Percentiles rank a stretch among this genome's conserved stretches.
phyloP scores from a whole-genome alignment of 2,797 vertebrate species.

The Hyperoplus lanceolatus region DNA sequence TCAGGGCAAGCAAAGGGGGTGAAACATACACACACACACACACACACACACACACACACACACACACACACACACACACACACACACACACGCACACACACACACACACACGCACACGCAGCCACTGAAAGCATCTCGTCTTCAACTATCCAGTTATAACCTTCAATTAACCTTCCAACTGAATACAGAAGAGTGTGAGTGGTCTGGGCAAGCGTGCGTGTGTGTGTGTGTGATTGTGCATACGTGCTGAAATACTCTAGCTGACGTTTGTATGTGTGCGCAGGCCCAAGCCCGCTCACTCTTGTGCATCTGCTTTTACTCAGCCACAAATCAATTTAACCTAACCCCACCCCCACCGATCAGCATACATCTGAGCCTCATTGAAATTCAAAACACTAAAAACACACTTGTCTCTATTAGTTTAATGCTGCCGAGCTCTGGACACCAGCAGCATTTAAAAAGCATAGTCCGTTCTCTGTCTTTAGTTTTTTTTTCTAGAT shows the following conservation, averaged over 20 bases:
- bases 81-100: conserved; percentile 35
- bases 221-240: conserved; percentile 67
- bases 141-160: conserved; percentile 75
- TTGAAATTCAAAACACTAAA: conserved; percentile 77
- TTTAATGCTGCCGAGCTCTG: conserved; percentile 51
- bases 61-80: conserved; percentile 38
- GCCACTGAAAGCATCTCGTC: conserved; percentile 66
- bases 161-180: conserved; percentile 85
- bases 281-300: conserved; percentile 19
- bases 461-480: not conserved
- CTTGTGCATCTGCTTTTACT: conserved; percentile 74
- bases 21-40: conserved; percentile 40
- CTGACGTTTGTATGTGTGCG: conserved; percentile 31
- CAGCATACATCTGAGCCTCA: conserved; percentile 55
- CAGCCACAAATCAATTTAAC: conserved; percentile 77
- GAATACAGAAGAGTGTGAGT: conserved; percentile 68
- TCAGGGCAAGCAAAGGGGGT: conserved; percentile 57
- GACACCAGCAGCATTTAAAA: conserved; percentile 38
- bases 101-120: conserved; percentile 37
- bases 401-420: conserved; percentile 74
- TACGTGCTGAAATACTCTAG: conserved; percentile 54
- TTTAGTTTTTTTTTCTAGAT: not conserved
- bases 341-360: conserved; percentile 25
- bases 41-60: conserved; percentile 39
- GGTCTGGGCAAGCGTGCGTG: conserved; percentile 54